A percentile compares a stretch with the other conserved stretches of the same genome.
Evolutionary conservation across 1,140 invertebrate genomes (phyloP).

Genomic region (Dysdera silvatica): DNA sequence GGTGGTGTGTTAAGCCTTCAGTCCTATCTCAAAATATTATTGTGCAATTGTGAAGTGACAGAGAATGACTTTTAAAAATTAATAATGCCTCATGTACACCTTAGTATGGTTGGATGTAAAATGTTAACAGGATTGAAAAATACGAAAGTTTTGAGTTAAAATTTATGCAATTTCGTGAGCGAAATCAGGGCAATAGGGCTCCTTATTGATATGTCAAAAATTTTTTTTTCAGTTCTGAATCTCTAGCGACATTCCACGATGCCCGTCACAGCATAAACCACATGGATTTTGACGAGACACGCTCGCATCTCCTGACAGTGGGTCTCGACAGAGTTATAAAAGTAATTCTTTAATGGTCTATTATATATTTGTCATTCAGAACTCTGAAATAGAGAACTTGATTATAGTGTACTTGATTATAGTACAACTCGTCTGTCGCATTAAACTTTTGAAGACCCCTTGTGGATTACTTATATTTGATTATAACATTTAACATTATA

Average conservation of each 20-base stretch:
- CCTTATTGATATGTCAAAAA: too few species aligned
- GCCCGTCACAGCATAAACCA: conserved; percentile 81
- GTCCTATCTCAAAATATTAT: too few species aligned
- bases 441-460: not conserved
- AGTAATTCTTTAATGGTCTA: conserved; percentile 61
- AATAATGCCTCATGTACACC: too few species aligned
- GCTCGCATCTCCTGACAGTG: conserved; percentile 76
- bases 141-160: too few species aligned
- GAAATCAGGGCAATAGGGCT: too few species aligned
- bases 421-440: not conserved
- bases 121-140: too few species aligned
- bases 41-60: too few species aligned
- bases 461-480: not conserved
- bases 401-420: not conserved
- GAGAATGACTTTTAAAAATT: too few species aligned
- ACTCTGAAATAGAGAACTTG: not conserved
- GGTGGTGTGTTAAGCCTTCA: too few species aligned
- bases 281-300: conserved; percentile 81
- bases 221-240: conserved; percentile 64
- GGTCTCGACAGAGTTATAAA: conserved; percentile 91
- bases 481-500: too few species aligned
- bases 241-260: conserved; percentile 89
- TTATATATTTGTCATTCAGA: not conserved
- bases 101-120: too few species aligned
- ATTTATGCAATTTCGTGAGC: too few species aligned